Evolutionary conservation across 2,888 invertebrate genomes (phyloP), one percentile per base, ranked within the genome.

Genomic region (Tachina fera): DNA sequence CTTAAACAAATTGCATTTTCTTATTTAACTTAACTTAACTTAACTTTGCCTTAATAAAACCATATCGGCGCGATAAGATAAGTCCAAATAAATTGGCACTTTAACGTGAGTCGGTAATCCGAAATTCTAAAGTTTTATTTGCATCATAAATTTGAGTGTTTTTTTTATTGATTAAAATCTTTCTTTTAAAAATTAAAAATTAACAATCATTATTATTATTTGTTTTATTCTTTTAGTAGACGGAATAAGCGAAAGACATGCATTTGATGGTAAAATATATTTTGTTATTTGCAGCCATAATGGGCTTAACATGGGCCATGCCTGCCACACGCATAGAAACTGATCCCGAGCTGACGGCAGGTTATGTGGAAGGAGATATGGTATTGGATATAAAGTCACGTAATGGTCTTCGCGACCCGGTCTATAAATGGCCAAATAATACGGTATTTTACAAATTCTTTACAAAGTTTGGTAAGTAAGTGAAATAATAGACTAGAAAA

Each of bases 261-360:
- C 47, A 58, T 11, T 31, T 31, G 58, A 16, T 11, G 10, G n/a
- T 10, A 11, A 67, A 6, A 10, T 13, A 22, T 19, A n/a, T 77
- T 56, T 41, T 53, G 5, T 10, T 71, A 9, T 11, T 74, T 3
- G 0, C 22, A 1, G 53, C 58, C 13, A 14, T 81, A 14, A 47
- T 87, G 47, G 74, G 56, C 8, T 16, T 77, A 0, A 45, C 65
- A 10, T 56, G 75, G 13, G 84, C 87, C n/a, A 58, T 70, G 49
- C 78, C 70, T 2, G 19, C 47, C 9, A 51, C 10, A 4, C 45
- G 70, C 0, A 76, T 87, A 11, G 89, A 89, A 70, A 88, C 79
- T 3, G 96, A 96, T 90, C 96, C 96, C 0, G 97, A 97, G 90
- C 96, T 97, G 90, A 92, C 95, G 87, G 96, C 96, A 0, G 95